Base-by-base conservation (phyloP, 2,888 invertebrate species). In the Lucinisca nassula region DNA sequence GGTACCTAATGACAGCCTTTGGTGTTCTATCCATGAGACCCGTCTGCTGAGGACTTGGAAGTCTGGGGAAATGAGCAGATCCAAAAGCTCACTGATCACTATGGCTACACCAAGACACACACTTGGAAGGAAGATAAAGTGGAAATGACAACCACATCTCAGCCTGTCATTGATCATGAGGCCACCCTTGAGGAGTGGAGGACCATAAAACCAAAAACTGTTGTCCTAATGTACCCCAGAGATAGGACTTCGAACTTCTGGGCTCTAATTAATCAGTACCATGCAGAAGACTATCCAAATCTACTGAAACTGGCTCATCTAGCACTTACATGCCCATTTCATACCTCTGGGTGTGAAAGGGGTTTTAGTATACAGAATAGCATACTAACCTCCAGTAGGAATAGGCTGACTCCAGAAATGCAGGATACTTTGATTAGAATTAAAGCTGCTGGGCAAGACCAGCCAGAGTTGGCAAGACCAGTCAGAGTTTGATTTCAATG, bases 1-100 rank as follows among this genome's bases (percentile, higher is more conserved):
- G 74, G 67, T 79, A 87, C n/a, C 21, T 85, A 0, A 85, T 58
- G 55, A 51, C 51, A 51, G 58, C 35, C 6, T 51, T 77, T 30
- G 55, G 77, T n/a, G 58, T 35, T n/a, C 77, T 77, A 0, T 27
- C 32, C 17, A 58, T 77, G 77, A 55, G 77, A 58, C 77, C 77
- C 27, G 21, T 35, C 55, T 3, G 35, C 27, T 30, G 51, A 51
- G 24, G 77, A 77, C 0, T 17, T 77, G 8, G 30, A 37, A 37
- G 58, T 45, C 27, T 77, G 77, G 77, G 77, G 35, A 14, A 58
- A 77, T 77, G 37, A 77, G 32, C 30, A 55, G 24, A 58, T 77
- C 3, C n/a, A 77, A 27, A 32, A n/a, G 12, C 27, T 77, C 2
- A 58, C 35, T 35, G 35, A 58, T 4, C 77, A 77, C 37, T 77